Base-by-base conservation (phyloP, 2,888 invertebrate species). In the Agrochola lychnidis region DNA sequence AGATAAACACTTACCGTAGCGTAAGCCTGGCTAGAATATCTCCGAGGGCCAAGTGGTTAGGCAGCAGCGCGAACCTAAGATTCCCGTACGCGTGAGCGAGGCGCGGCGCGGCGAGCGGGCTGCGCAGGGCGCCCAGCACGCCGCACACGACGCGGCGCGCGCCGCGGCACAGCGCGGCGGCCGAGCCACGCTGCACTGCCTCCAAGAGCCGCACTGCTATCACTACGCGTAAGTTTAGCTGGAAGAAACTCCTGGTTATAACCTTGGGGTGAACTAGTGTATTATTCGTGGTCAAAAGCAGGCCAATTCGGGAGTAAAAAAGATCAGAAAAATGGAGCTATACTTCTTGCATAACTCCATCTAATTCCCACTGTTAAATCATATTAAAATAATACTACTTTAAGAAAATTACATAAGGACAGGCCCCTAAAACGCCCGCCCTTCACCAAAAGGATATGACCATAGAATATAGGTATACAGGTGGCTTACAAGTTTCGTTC, bases 51-150 rank as follows among this genome's bases (percentile, higher is more conserved):
- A 92, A 85, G 64, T 96, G 92, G 5, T 94, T 89, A 25, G 94
- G 94, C 88, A 95, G 91, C 89, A 95, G 91, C 61, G 94, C 94
- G 64, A 90, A 91, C 12, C 97, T 97, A 67, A 99, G 95, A 63
- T 96, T 94, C 16, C 97, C 94, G 76, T 97, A 95, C 10, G 97
- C 97, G 79, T 98, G 94, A 22, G 97, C 75, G 0, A 80, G 71
- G 5, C 73, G 95, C 1, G 98, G 97, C 12, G 99, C 98, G 12
- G 98, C 98, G 59, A 99, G 94, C 0, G 99, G 98, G 36, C 98
- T 98, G 72, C 97, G 97, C 83, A 99, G 95, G 79, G 98, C 97
- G 69, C 95, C 97, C 71, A 98, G 94, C 78, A 98, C 93, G 5
- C 96, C 92, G 9, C 83, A 72, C 87, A 95, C 89, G 36, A 91